These are phyloP conservation scores for Cliona cf. orientalis DNA, from an alignment of 37 sponge, comb jelly and placozoan species.

Conservation along the genomic window DNA sequence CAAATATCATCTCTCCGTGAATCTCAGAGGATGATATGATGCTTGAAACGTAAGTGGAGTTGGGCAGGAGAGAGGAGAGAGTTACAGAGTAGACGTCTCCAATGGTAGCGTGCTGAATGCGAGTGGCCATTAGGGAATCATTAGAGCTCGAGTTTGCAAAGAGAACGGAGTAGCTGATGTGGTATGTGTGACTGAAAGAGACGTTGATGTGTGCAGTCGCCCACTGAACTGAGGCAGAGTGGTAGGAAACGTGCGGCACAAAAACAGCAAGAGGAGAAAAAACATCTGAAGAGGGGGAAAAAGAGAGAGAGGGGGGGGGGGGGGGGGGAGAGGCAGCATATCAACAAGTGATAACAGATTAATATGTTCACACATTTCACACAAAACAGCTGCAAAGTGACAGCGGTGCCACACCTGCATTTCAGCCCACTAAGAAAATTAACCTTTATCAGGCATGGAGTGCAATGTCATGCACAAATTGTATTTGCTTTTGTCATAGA, in stretches of 20 bases:
- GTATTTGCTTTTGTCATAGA: background rate
- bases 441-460: background rate
- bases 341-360: too few species aligned
- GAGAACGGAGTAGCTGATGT: background rate
- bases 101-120: too few species aligned
- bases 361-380: too few species aligned
- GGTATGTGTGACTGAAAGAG: background rate
- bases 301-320: too few species aligned
- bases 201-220: background rate
- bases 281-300: too few species aligned
- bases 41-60: background rate
- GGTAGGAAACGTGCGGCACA: background rate
- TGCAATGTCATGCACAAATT: background rate
- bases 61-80: background rate
- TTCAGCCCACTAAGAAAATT: too few species aligned
- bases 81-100: background rate
- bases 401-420: too few species aligned
- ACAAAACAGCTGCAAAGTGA: too few species aligned
- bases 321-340: too few species aligned
- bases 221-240: conserved; percentile 17
- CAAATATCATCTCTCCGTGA: too few species aligned
- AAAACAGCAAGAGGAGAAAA: background rate
- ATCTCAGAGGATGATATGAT: too few species aligned
- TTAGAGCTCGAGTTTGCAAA: background rate
- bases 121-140: too few species aligned